Evolutionary conservation across 1,140 invertebrate genomes (phyloP), one percentile per base, ranked within the genome.

Genomic region (Holotrichia oblita): DNA sequence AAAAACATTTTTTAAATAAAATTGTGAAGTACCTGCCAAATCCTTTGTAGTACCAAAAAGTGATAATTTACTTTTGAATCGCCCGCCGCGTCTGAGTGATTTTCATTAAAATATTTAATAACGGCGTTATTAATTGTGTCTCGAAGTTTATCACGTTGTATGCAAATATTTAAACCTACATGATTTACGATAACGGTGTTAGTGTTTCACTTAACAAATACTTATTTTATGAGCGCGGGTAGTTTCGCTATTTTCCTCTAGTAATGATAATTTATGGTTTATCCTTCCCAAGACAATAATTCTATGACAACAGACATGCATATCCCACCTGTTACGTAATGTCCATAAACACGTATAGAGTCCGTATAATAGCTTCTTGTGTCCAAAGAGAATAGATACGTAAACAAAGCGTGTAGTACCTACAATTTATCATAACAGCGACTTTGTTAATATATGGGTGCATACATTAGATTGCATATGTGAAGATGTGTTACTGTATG

Each of bases 381-480:
- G 59, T 64, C 59, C 17, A 22, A 64, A 64, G 17, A 17, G 22
- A 64, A 64, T 64, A 64, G 59, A 27, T 64, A 64, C 59, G 59
- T 27, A 64, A 64, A 64, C 24, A 64, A 64, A 27, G 59, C 59
- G 24, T 10, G 24, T 17, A 64, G n/a, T n/a, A n/a, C n/a, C n/a
- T n/a, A n/a, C n/a, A n/a, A n/a, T n/a, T n/a, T n/a, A n/a, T n/a
- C n/a, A 64, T 27, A 10, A 17, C 59, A 64, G 59, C 22, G 59
- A 27, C 14, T 64, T 27, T 22, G 59, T 64, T 20, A 22, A 1
- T 64, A 8, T 8, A 48, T 14, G 44, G 44, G 9, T 20, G 17
- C 59, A n/a, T n/a, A n/a, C n/a, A n/a, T n/a, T n/a, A n/a, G n/a
- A n/a, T n/a, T n/a, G n/a, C n/a, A n/a, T n/a, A n/a, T n/a, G n/a